phyloP scores from a whole-genome alignment of 2,888 invertebrate genomes.

The Drosophila birchii region DNA sequence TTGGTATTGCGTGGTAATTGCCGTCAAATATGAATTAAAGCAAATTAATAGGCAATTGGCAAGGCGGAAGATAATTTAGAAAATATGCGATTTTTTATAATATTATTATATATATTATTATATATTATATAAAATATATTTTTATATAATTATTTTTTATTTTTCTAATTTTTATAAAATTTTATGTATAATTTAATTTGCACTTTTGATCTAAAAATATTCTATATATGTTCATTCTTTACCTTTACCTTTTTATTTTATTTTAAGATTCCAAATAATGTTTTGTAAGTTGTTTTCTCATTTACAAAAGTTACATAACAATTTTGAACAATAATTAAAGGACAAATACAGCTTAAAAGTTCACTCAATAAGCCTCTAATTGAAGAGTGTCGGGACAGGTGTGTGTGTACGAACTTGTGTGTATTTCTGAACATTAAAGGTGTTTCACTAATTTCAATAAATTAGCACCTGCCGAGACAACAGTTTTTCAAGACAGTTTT shows the following conservation, averaged over 20 bases:
- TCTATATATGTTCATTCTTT: too few species aligned
- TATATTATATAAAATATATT: too few species aligned
- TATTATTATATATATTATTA: background rate
- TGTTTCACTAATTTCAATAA: conserved; percentile 10
- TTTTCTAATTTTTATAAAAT: background rate
- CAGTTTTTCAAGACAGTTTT: background rate
- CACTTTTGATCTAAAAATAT: too few species aligned
- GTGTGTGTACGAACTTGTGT: background rate
- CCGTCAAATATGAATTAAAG: conserved; percentile 21
- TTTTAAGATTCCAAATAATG: background rate
- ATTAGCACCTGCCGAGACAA: conserved; percentile 24
- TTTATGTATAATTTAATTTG: too few species aligned
- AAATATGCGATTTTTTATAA: background rate
- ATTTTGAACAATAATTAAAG: background rate
- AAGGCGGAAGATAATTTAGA: conserved; percentile 5
- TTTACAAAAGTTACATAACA: background rate
- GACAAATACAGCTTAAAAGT: background rate
- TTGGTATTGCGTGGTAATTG: conserved; percentile 36
- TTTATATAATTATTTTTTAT: too few species aligned
- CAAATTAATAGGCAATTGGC: conserved; percentile 15
- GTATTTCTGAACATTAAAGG: conserved; percentile 1
- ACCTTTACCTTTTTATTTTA: too few species aligned
- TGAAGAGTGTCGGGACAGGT: conserved; percentile 1
- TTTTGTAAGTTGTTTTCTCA: background rate
- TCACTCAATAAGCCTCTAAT: conserved; percentile 7